Evolutionary conservation across 2,113 vertebrate species (phyloP).

Genomic region (Elephas maximus): DNA sequence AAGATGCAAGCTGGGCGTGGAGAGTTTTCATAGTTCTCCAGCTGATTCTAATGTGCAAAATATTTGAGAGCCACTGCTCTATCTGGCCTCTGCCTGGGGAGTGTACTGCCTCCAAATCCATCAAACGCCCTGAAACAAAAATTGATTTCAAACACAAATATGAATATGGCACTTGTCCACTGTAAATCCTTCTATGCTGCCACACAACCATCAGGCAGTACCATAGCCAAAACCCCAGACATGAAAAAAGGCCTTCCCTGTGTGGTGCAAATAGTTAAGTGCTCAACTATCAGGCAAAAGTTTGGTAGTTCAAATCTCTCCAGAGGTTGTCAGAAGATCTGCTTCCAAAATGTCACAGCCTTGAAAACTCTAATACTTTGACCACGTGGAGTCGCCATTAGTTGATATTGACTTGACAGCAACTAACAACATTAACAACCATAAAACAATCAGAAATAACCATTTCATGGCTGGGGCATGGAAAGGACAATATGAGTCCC

Average conservation of each 20-base stretch:
- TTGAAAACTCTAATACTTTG: no score
- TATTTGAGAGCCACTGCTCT: background rate
- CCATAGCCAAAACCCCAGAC: background rate
- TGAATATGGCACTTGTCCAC: background rate
- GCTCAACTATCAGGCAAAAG: no score
- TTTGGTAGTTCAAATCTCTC: no score
- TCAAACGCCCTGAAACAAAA: background rate
- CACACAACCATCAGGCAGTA: background rate
- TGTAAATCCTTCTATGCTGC: background rate
- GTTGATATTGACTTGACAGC: no score
- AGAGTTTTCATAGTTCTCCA: background rate
- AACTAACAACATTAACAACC: no score
- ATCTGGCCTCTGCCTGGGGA: background rate
- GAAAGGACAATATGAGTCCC: background rate
- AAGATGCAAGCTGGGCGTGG: background rate
- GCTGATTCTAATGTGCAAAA: background rate
- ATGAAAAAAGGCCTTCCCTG: background rate
- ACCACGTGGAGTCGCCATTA: no score
- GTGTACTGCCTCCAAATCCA: background rate
- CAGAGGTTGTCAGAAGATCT: no score
- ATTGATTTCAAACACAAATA: background rate
- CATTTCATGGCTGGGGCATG: background rate
- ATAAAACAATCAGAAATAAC: background rate
- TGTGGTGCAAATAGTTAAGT: no score
- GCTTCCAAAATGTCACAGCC: no score